A percentile compares a stretch with the other conserved stretches of the same genome.
Evolutionary conservation across 2,797 vertebrate genomes (phyloP).

Genomic region (Sebastes glaucus): DNA sequence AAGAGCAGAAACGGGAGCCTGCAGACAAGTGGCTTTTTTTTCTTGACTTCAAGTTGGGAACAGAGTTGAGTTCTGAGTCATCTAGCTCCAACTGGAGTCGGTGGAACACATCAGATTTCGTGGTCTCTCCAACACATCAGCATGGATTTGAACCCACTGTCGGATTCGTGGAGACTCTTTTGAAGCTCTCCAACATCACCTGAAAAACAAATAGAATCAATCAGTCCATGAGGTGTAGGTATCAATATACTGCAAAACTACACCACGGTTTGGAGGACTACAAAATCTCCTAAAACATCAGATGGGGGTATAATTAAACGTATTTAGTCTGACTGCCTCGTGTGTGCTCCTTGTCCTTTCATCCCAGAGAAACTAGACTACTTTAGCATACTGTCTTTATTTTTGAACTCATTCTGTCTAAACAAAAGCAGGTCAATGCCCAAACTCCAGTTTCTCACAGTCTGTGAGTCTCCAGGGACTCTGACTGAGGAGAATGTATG

Average conservation of each 20-base stretch:
- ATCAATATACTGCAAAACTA: background rate
- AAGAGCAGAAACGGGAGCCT: conserved; percentile 38
- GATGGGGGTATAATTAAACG: conserved; percentile 22
- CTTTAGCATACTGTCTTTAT: conserved; percentile 45
- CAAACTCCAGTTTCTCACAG: conserved; percentile 58
- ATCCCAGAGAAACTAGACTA: conserved; percentile 39
- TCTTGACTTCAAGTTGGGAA: conserved; percentile 26
- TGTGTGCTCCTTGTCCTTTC: conserved; percentile 33
- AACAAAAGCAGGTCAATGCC: conserved; percentile 80
- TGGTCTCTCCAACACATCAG: conserved; percentile 40
- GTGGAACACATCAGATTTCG: conserved; percentile 16
- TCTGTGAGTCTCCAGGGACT: conserved; percentile 26
- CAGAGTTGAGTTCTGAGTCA: conserved; percentile 43
- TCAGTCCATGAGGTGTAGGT: background rate
- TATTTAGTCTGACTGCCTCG: background rate
- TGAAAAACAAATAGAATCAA: conserved; percentile 55
- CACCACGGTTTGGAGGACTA: background rate
- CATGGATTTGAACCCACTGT: background rate
- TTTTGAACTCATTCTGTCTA: conserved; percentile 83
- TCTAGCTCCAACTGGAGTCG: conserved; percentile 38
- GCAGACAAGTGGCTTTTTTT: conserved; percentile 26
- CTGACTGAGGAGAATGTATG: conserved; percentile 29
- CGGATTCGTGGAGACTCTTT: conserved; percentile 36
- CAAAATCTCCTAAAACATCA: background rate
- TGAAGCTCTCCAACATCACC: conserved; percentile 57